phyloP scores from a whole-genome alignment of 2,113 vertebrate genomes.

The Ochotona curzoniae region DNA sequence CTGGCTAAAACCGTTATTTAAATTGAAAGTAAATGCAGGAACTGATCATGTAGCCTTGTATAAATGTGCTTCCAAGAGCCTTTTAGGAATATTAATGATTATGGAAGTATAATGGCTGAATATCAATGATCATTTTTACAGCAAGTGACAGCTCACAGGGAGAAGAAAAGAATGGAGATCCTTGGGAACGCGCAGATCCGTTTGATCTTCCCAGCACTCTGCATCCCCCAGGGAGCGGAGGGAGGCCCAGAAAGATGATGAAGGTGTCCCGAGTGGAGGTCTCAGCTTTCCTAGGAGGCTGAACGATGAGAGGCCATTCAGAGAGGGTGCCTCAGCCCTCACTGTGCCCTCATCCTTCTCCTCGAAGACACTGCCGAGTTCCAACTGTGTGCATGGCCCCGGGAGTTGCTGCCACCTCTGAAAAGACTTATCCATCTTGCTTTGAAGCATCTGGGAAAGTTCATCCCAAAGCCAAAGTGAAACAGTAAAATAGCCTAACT shows the following conservation, averaged over 20 bases:
- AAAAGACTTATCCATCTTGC: not conserved
- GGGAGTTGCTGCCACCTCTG: not conserved
- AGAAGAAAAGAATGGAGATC: conserved; percentile 69
- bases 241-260: not conserved
- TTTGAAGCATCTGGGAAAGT: conserved; percentile 1
- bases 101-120: conserved; percentile 82
- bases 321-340: fast-evolving
- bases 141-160: conserved; percentile 80
- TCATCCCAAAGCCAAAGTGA: not conserved
- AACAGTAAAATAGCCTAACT: not conserved
- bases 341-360: not conserved
- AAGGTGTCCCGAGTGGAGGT: not conserved
- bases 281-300: fast-evolving
- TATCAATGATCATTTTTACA: conserved; percentile 82
- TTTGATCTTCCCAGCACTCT: conserved; percentile 62
- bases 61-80: conserved; percentile 86
- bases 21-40: conserved; percentile 84
- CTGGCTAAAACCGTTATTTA: conserved; percentile 84
- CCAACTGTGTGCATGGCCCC: not conserved
- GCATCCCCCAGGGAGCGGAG: conserved; percentile 27
- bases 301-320: not conserved
- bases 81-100: conserved; percentile 88
- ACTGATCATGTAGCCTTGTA: conserved; percentile 79
- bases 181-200: conserved; percentile 65
- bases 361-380: not conserved